These are phyloP conservation scores for Tragelaphus strepsiceros DNA, from an alignment of 2,113 vertebrate genomes.

Conservation along the genomic window DNA sequence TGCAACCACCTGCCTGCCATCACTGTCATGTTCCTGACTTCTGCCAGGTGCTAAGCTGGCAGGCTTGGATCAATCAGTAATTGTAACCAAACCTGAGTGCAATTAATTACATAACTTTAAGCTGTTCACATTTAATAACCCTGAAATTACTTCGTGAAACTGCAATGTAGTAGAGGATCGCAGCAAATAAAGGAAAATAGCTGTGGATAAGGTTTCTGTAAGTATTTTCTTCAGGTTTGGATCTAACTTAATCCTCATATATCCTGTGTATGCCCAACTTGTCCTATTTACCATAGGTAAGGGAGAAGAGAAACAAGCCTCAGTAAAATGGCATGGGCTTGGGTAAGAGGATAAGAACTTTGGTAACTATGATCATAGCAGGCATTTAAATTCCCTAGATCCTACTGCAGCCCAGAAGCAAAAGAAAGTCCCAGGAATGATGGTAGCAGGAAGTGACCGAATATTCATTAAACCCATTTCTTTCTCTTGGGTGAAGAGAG, in stretches of 20 bases:
- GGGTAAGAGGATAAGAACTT: background rate
- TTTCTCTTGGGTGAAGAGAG: background rate
- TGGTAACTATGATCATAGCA: background rate
- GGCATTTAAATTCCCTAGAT: background rate
- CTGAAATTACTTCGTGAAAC: slow-evolving; percentile 17
- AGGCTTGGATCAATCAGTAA: slow-evolving; percentile 56
- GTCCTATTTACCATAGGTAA: background rate
- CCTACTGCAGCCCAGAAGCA: background rate
- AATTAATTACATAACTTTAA: slow-evolving; percentile 62
- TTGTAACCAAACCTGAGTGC: slow-evolving; percentile 26
- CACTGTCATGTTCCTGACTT: background rate
- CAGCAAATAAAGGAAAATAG: background rate
- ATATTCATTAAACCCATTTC: background rate
- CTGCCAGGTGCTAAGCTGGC: slow-evolving; percentile 42
- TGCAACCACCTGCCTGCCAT: slow-evolving; percentile 40
- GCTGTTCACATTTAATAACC: slow-evolving; percentile 20
- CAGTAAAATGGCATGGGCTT: background rate
- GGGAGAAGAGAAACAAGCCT: background rate
- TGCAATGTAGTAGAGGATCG: background rate
- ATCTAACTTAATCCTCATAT: background rate
- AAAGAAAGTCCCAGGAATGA: background rate
- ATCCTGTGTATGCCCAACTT: background rate
- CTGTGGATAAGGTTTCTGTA: background rate
- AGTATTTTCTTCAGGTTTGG: background rate
- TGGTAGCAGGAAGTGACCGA: background rate